Evolutionary conservation across 2,888 invertebrate species (phyloP).

Genomic region (Agonopterix arenella): DNA sequence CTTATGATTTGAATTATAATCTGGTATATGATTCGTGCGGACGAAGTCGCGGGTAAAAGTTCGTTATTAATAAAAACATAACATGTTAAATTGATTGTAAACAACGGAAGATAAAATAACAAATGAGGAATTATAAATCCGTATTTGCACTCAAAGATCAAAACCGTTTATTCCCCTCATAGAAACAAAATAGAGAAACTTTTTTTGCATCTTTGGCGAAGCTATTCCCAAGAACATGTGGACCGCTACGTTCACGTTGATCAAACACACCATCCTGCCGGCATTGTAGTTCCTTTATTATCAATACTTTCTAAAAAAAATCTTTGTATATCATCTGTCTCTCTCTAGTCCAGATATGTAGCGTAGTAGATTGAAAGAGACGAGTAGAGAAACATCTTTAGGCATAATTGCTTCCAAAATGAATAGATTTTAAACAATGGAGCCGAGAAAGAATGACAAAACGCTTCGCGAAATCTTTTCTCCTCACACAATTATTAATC

Average conservation of each 20-base stretch:
- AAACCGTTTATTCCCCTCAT: slow-evolving; percentile 26
- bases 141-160: slow-evolving; percentile 28
- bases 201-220: slow-evolving; percentile 71
- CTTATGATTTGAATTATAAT: too few relatives aligned
- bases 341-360: slow-evolving; percentile 30
- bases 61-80: too few relatives aligned
- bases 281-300: slow-evolving; percentile 65
- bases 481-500: slow-evolving; percentile 26
- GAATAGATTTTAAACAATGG: slow-evolving; percentile 62
- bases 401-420: slow-evolving; percentile 60
- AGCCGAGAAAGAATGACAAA: slow-evolving; percentile 38
- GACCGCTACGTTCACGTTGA: slow-evolving; percentile 70
- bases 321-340: slow-evolving; percentile 39
- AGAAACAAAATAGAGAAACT: slow-evolving; percentile 39
- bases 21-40: too few relatives aligned
- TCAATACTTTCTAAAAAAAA: slow-evolving; percentile 62
- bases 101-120: too few relatives aligned
- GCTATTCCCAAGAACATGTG: slow-evolving; percentile 74
- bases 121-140: too few relatives aligned
- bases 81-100: too few relatives aligned
- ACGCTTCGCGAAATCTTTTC: slow-evolving; percentile 27
- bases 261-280: slow-evolving; percentile 73
- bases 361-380: slow-evolving; percentile 26
- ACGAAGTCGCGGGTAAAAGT: too few relatives aligned
- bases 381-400: slow-evolving; percentile 30